Conservation (phyloP, 2,888 invertebrate genomes). For the Dyspetes luteomarginatus region DNA sequence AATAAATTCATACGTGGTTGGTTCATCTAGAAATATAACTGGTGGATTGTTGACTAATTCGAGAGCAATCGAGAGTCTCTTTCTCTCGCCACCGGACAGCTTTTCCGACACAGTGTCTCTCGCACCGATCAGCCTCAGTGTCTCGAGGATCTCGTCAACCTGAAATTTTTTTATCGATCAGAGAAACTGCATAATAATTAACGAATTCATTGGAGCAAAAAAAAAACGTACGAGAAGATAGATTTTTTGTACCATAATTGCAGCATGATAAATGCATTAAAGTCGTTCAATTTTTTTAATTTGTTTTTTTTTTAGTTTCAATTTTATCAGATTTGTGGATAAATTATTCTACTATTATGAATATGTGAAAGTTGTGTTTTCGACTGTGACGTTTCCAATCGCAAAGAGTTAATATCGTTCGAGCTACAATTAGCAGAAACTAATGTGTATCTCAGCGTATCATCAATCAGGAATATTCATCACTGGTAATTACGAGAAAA, state of each 20-base stretch:
- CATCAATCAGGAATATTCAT: slow-evolving; percentile 2
- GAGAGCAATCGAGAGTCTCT: slow-evolving; percentile 95
- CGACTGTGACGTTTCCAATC: neutral
- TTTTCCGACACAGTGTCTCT: slow-evolving; percentile 89
- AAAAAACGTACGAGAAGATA: neutral
- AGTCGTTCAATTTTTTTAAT: neutral
- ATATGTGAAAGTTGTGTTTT: slow-evolving; percentile 37
- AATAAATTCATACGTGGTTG: slow-evolving; percentile 92
- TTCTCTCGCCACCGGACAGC: slow-evolving; percentile 96
- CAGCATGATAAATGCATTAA: neutral
- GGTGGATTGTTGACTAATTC: slow-evolving; percentile 98
- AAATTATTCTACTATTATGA: neutral
- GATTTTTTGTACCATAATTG: neutral
- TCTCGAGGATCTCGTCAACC: slow-evolving; percentile 94
- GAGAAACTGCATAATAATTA: neutral
- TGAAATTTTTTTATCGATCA: slow-evolving; percentile 81
- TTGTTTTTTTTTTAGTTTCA: neutral
- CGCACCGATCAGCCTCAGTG: slow-evolving; percentile 90
- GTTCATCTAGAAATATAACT: slow-evolving; percentile 97
- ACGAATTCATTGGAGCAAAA: neutral
- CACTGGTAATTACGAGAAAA: neutral
- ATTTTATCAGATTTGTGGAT: neutral
- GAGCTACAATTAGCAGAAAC: neutral
- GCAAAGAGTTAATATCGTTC: neutral
- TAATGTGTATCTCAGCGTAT: neutral